Conservation (phyloP, 2,797 vertebrate species). For the Hybognathus amarus region DNA sequence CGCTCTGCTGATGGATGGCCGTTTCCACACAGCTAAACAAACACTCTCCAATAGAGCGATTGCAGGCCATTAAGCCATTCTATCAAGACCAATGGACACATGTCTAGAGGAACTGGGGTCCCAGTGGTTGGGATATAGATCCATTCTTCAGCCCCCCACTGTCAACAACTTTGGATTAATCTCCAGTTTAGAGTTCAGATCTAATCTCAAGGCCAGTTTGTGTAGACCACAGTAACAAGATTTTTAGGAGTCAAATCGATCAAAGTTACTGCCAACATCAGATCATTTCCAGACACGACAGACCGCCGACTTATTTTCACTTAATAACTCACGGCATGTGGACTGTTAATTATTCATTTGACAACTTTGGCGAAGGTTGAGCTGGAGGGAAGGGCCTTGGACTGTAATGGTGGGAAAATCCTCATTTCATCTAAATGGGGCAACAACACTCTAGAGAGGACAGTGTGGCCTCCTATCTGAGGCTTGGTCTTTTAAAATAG, state of each 20-base stretch:
- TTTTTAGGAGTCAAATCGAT: slow-evolving; percentile 43
- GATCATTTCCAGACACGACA: slow-evolving; percentile 30
- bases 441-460: slow-evolving; percentile 21
- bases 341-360: slow-evolving; percentile 49
- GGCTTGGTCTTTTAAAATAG: slow-evolving; percentile 7
- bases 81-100: slow-evolving; percentile 31
- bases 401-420: slow-evolving; percentile 24
- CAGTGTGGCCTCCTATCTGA: slow-evolving; percentile 14
- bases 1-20: slow-evolving; percentile 41
- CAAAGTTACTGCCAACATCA: slow-evolving; percentile 44
- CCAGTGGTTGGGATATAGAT: slow-evolving; percentile 13
- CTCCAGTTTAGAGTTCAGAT: slow-evolving; percentile 38
- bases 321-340: slow-evolving; percentile 46
- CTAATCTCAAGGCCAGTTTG: slow-evolving; percentile 40
- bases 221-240: slow-evolving; percentile 26
- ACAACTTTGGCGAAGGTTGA: slow-evolving; percentile 33
- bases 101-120: slow-evolving; percentile 21
- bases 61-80: slow-evolving; percentile 35
- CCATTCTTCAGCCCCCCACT: neutral
- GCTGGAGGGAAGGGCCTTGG: slow-evolving; percentile 21
- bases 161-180: slow-evolving; percentile 45
- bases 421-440: slow-evolving; percentile 37
- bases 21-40: slow-evolving; percentile 49
- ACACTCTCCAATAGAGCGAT: slow-evolving; percentile 42
- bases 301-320: slow-evolving; percentile 32